Base-by-base conservation (phyloP, 2,797 vertebrate species). In the Lemur catta region DNA sequence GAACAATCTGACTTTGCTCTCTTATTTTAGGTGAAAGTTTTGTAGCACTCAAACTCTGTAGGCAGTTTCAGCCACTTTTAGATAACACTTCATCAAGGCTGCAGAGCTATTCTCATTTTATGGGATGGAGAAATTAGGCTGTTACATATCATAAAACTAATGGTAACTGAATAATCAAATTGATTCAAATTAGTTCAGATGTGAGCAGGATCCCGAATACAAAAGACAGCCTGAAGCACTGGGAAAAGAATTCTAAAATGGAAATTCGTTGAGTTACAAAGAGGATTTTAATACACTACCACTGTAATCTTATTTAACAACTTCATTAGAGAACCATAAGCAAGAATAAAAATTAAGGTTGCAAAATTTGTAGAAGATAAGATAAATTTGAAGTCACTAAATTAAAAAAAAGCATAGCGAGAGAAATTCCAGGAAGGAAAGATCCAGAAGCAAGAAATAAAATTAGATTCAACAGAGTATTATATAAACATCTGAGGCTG, bases 251-350 rank as follows among this genome's bases (percentile, higher is more conserved):
- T 48, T 90, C 87, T 74, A 80, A 97, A 94, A 91, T 87, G 82
- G 46, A 95, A 97, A 95, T 92, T 50, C 30, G n/a, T 9, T 94
- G 43, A 95, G 24, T 87, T 95, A 91, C 84, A 75, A 84, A 89
- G 71, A 87, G 7, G 38, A 76, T 93, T 96, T 93, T 96, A 95
- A 95, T 89, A 52, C 84, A 79, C 57, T 75, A 46, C 30, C 48
- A 59, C 6, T 81, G 38, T 59, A 94, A 69, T 96, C 43, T 95
- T 95, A 95, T 91, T 97, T 96, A 97, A 96, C 79, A 96, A 67
- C 69, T 76, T 96, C 50, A 92, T 96, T 94, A 96, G 43, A 86
- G 59, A 87, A 41, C 4, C 35, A 95, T 81, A 86, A 93, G 24
- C 20, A 91, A 89, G 57, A 81, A 97, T 95, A 84, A 92, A 92